phyloP scores from a whole-genome alignment of 2,888 invertebrate genomes.

The Calameuta pallipes region DNA sequence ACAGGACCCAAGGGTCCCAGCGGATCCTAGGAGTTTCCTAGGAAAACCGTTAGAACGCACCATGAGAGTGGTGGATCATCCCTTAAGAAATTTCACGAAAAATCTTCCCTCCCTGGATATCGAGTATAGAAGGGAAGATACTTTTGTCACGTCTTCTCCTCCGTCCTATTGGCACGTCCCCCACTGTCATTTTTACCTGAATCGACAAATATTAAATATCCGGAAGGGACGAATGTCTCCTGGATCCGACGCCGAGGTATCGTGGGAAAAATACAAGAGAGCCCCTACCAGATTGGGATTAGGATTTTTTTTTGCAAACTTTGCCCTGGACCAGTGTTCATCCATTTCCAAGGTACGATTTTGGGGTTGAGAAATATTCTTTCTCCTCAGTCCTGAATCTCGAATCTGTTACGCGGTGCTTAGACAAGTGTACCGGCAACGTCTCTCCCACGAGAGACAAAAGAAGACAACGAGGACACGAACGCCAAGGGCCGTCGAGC shows the following conservation, averaged over 20 bases:
- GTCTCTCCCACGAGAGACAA: not conserved
- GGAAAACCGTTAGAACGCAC: not conserved
- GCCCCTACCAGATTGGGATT: not conserved
- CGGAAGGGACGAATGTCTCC: not conserved
- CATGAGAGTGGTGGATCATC: not conserved
- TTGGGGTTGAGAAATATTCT: not conserved
- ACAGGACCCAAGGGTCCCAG: too few relatives aligned
- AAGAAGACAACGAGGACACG: not conserved
- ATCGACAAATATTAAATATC: slow-evolving; percentile 27
- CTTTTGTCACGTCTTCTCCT: not conserved
- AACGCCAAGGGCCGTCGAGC: slow-evolving; percentile 15
- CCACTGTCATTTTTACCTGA: slow-evolving; percentile 30
- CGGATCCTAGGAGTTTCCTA: not conserved
- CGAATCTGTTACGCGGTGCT: not conserved
- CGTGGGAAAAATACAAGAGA: slow-evolving; percentile 32
- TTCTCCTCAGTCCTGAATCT: not conserved
- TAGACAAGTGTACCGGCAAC: not conserved
- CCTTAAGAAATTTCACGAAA: not conserved
- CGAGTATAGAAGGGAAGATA: not conserved
- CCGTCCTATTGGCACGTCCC: not conserved
- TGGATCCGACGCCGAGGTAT: slow-evolving; percentile 28
- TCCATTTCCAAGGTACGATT: not conserved
- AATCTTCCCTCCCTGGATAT: not conserved
- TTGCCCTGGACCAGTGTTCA: not conserved
- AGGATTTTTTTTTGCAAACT: not conserved